Evolutionary conservation across 2,888 invertebrate species (phyloP).

Genomic region (Bugula neritina): DNA sequence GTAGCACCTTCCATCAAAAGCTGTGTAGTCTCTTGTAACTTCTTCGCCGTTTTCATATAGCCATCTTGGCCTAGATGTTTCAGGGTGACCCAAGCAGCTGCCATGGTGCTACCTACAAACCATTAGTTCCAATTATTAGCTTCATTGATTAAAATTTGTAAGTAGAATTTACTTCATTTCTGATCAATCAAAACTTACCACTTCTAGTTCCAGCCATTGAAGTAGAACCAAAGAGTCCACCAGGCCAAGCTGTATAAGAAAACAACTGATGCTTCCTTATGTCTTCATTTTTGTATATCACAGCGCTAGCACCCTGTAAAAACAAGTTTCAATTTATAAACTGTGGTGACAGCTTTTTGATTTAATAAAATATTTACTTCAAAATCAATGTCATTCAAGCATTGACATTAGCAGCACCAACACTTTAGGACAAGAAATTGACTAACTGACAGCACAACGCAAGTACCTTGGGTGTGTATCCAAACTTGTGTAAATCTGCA

Average conservation of each 20-base stretch:
- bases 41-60: conserved; percentile 39
- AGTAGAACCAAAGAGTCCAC: conserved; percentile 49
- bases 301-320: conserved; percentile 47
- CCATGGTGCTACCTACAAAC: conserved; percentile 43
- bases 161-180: not conserved
- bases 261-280: conserved; percentile 46
- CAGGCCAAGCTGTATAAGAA: conserved; percentile 48
- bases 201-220: conserved; percentile 48
- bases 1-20: conserved; percentile 40
- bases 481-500: conserved; percentile 50
- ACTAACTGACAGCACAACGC: too few species aligned
- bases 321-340: too few species aligned
- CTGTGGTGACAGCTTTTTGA: too few species aligned
- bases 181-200: conserved; percentile 34
- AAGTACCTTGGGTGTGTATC: conserved; percentile 50
- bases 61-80: conserved; percentile 43
- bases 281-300: conserved; percentile 41
- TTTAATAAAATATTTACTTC: too few species aligned
- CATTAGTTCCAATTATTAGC: too few species aligned
- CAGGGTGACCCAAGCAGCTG: conserved; percentile 46
- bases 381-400: too few species aligned
- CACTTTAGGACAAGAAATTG: not conserved
- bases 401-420: too few species aligned
- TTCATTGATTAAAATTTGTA: too few species aligned
- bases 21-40: conserved; percentile 42